Evolutionary conservation across 2,113 vertebrate genomes (phyloP).

Genomic region (Rhabdornis inornatus): DNA sequence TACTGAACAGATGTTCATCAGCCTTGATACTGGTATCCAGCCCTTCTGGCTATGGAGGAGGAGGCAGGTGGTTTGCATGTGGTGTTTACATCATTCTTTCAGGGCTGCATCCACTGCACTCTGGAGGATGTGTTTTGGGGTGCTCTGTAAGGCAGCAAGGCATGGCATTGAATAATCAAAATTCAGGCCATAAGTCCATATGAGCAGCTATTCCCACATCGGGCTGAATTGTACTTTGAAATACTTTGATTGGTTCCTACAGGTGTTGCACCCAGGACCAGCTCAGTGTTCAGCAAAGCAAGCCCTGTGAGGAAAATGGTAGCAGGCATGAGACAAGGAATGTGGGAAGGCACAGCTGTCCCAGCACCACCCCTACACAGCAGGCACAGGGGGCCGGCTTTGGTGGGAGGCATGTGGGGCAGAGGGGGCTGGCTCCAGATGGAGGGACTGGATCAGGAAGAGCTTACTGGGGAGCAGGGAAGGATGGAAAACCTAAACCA

Average conservation of each 20-base stretch:
- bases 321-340: not conserved
- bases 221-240: not conserved
- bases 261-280: not conserved
- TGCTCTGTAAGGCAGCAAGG: not conserved
- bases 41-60: not conserved
- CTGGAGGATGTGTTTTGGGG: not conserved
- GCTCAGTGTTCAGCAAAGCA: not conserved
- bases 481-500: not conserved
- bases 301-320: not conserved
- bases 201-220: not conserved
- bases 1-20: not conserved
- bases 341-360: not conserved
- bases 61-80: not conserved
- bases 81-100: not conserved
- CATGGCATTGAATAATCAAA: not conserved
- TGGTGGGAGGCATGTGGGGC: not conserved
- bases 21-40: not conserved
- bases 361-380: rapidly evolving
- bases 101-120: not conserved
- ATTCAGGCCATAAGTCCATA: not conserved
- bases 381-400: not conserved
- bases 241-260: not conserved
- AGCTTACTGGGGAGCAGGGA: not conserved
- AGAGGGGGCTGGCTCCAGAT: not conserved
- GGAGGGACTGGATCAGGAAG: not conserved